These are phyloP conservation scores for Stylophora pistillata DNA, from an alignment of 64 coral and sea anemone species.

Conservation along the genomic window DNA sequence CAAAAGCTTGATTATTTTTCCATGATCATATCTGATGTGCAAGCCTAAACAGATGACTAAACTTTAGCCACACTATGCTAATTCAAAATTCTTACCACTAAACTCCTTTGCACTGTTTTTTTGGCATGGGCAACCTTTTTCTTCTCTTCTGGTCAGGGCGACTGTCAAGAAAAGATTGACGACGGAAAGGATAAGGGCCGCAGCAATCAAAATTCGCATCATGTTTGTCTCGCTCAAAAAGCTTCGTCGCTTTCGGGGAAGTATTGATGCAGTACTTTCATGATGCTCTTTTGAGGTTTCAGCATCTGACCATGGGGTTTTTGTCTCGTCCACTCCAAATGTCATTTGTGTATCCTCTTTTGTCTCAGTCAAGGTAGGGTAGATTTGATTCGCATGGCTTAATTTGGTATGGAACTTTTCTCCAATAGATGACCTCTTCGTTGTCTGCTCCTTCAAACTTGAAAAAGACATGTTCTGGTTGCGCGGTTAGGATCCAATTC, in stretches of 20 bases:
- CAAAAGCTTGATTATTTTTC: neutral
- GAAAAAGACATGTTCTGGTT: neutral
- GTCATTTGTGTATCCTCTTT: neutral
- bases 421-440: neutral
- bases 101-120: neutral
- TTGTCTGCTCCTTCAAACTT: neutral
- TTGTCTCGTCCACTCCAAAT: neutral
- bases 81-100: neutral
- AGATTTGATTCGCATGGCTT: neutral
- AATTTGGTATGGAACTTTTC: neutral
- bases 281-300: neutral
- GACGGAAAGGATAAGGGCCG: slow-evolving; percentile 1
- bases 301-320: neutral
- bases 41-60: neutral
- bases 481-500: neutral
- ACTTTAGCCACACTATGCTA: neutral
- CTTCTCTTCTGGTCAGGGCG: neutral
- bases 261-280: neutral
- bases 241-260: neutral
- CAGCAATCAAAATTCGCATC: neutral
- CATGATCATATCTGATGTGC: neutral
- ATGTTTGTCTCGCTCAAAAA: neutral
- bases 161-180: neutral
- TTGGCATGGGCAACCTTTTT: neutral
- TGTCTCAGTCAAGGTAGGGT: neutral